A percentile compares a stretch with the other conserved stretches of the same genome.
These are phyloP conservation scores for Cataglyphis altisquamis DNA, from an alignment of 2,888 invertebrate species.

Conservation along the genomic window DNA sequence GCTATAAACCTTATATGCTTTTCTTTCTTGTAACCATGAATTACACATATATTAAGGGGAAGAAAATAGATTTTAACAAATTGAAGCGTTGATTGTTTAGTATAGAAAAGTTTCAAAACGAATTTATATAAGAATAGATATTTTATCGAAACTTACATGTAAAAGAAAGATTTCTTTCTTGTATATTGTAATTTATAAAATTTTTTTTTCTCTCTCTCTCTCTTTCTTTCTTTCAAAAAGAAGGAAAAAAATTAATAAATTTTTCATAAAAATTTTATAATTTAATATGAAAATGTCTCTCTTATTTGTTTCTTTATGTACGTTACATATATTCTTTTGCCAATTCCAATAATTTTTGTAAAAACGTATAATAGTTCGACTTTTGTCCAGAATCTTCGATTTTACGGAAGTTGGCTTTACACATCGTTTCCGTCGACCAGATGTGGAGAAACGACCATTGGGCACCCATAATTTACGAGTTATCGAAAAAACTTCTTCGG, in stretches of 20 bases:
- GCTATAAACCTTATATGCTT: constrained; percentile 19
- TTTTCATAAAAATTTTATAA: not conserved
- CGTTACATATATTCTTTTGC: constrained; percentile 13
- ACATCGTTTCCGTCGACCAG: constrained; percentile 50
- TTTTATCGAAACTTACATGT: not conserved
- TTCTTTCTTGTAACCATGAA: constrained; percentile 27
- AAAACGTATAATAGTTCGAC: constrained; percentile 31
- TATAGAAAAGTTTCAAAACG: not conserved
- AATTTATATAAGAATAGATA: not conserved
- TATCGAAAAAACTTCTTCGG: constrained; percentile 50
- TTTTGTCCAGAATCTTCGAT: constrained; percentile 46
- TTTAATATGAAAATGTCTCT: not conserved
- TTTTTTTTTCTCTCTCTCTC: not conserved
- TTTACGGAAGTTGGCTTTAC: constrained; percentile 45
- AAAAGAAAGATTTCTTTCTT: not conserved
- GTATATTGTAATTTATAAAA: not conserved
- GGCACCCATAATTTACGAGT: constrained; percentile 50
- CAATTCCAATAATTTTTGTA: constrained; percentile 13
- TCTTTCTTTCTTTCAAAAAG: not conserved
- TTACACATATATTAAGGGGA: constrained; percentile 33
- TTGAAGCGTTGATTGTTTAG: not conserved
- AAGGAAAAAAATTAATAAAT: not conserved
- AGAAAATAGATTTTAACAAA: constrained; percentile 14
- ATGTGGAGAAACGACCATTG: constrained; percentile 55
- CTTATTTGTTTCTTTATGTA: constrained; percentile 18